Conservation (phyloP, 2,797 vertebrate genomes). For the Etheostoma perlongum region DNA sequence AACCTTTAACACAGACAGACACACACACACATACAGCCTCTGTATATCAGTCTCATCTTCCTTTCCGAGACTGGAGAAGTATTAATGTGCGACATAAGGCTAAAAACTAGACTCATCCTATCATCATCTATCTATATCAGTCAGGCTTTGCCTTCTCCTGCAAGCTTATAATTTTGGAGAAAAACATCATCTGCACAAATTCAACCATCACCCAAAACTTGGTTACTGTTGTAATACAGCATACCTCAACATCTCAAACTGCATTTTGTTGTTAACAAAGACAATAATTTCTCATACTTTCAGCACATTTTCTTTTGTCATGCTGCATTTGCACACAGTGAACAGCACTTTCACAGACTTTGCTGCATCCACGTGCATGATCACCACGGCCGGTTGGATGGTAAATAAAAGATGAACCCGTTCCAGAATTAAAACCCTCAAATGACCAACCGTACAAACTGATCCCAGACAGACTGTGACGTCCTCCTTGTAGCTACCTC, state of each 20-base stretch:
- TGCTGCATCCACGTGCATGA: conserved; percentile 61
- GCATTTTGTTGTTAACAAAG: conserved; percentile 28
- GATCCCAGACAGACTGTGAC: conserved; percentile 74
- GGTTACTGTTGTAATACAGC: conserved; percentile 24
- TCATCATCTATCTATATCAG: conserved; percentile 50
- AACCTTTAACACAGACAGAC: conserved; percentile 70
- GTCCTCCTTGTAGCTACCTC: conserved; percentile 64
- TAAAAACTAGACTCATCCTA: conserved; percentile 56
- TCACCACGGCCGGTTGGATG: conserved; percentile 66
- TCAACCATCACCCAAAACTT: conserved; percentile 4
- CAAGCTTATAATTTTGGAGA: conserved; percentile 16
- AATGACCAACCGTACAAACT: conserved; percentile 75
- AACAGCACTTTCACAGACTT: conserved; percentile 51
- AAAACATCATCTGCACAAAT: conserved; percentile 26
- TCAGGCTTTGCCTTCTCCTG: conserved; percentile 28
- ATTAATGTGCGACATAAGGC: conserved; percentile 56
- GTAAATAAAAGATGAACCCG: conserved; percentile 86
- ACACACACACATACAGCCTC: conserved; percentile 27
- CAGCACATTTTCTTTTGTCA: conserved; percentile 15
- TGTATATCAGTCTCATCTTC: conserved; percentile 43
- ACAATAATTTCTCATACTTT: conserved; percentile 44
- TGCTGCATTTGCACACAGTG: conserved; percentile 10
- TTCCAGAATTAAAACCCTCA: conserved; percentile 81
- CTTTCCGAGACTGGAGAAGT: conserved; percentile 45
- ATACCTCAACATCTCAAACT: conserved; percentile 14